Evolutionary conservation across 1,140 invertebrate genomes (phyloP), one percentile per base, ranked within the genome.

Genomic region (Drosophila sucinea): DNA sequence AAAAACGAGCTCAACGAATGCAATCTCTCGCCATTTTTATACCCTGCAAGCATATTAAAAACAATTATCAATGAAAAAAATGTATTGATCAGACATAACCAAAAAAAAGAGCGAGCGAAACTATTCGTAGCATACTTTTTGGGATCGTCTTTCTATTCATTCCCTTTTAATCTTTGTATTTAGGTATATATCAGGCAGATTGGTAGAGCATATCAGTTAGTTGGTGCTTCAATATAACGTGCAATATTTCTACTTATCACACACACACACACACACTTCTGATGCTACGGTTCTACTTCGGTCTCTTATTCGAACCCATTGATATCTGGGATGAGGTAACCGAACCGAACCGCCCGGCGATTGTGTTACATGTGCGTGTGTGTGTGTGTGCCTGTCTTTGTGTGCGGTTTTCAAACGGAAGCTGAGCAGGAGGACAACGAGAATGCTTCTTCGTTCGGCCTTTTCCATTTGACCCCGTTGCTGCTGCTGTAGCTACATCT

Each of bases 401-500:
- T 51, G 83, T 87, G 84, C 63, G 84, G 84, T 89, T 90, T 89
- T 79, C 63, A 89, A 89, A 84, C 85, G 84, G 81, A 89, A 84
- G 84, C 70, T 68, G 66, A 69, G 75, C 75, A 0, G 71, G 72
- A 63, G 69, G 51, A 72, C 55, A 65, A 75, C 58, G 55, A 69
- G 64, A 41, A 60, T 55, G 44, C 54, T 84, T 47, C 54, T 84
- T 47, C 58, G 70, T 63, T 77, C 69, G 77, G 67, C 77, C 81
- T 85, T 90, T 89, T 90, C 67, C 84, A 90, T 84, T 90, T 89
- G 84, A 89, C 84, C 84, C 84, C 86, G 71, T 78, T 80, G 76
- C 77, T 77, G 68, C 66, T 56, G 68, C 66, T 56, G 56, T 74
- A n/a, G 29, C 69, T 69, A 63, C 67, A 27, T 68, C 61, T 73